phyloP scores from a whole-genome alignment of 2,888 invertebrate species.

The Slavum lentiscoides region DNA sequence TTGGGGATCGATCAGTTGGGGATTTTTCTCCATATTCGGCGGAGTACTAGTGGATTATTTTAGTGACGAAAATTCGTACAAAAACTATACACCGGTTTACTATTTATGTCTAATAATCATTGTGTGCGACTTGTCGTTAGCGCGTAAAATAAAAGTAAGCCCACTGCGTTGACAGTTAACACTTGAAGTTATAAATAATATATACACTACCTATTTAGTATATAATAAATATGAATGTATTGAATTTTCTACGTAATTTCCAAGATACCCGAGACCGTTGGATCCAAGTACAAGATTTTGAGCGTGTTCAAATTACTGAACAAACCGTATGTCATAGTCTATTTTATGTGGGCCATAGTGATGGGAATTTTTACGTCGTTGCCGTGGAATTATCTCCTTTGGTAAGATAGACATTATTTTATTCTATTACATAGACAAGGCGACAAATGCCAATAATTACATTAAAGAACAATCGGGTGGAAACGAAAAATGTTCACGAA shows the following conservation, averaged over 20 bases:
- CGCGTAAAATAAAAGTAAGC: conserved; percentile 26
- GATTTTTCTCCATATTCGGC: conserved; percentile 26
- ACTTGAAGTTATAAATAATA: background rate
- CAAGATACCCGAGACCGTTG: conserved; percentile 23
- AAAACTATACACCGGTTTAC: conserved; percentile 50
- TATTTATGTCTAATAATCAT: conserved; percentile 12
- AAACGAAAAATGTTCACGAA: no score
- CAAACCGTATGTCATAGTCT: background rate
- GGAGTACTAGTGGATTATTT: conserved; percentile 49
- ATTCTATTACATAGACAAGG: no score
- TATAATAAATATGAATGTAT: background rate
- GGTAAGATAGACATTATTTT: conserved; percentile 24
- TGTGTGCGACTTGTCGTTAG: background rate
- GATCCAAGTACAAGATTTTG: conserved; percentile 11
- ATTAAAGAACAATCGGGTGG: no score
- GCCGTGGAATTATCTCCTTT: conserved; percentile 38
- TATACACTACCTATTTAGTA: no score
- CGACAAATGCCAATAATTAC: no score
- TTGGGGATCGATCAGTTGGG: conserved; percentile 54
- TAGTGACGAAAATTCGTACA: conserved; percentile 34
- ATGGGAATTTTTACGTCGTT: conserved; percentile 24
- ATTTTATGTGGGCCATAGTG: conserved; percentile 15
- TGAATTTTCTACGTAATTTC: background rate
- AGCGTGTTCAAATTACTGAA: conserved; percentile 15
- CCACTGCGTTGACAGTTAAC: background rate